Evolutionary conservation across 2,797 vertebrate species (phyloP), one percentile per base, ranked within the genome.

Genomic region (Molossus alvarezi): DNA sequence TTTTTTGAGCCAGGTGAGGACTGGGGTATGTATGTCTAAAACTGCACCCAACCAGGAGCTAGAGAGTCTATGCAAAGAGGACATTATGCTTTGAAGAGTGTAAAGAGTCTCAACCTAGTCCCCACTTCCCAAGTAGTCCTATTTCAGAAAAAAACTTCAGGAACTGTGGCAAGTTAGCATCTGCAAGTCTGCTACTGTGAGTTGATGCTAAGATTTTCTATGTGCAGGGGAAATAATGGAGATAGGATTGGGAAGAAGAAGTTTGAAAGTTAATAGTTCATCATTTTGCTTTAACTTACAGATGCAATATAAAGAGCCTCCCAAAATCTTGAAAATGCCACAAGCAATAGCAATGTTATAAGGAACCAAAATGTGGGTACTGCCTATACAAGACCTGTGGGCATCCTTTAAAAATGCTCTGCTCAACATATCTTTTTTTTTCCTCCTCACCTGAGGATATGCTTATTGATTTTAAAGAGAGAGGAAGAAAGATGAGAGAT

Each of bases 141-240:
- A 25, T 87, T 81, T 72, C 69, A 95, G 79, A 82, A 86, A 86
- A 76, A 12, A 41, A 65, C 37, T 64, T 91, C 33, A 72, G 41
- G n/a, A 69, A 45, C n/a, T 72, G 5, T n/a, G 23, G 6, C 29
- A 69, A 90, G 5, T 7, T 67, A 65, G 41, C 10, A 10, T 27
- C 75, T 57, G 20, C 12, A 51, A 72, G 17, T 27, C 76, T 33
- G 9, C 55, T 55, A 25, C 3, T 81, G 27, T n/a, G 2, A 72
- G 7, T 1, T 17, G 65, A 87, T 84, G 1, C 17, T 91, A 37
- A 58, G 6, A 15, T 85, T 82, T 96, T 81, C 45, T 75, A 18
- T 53, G 64, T 76, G 15, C 3, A 51, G 45, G 3, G 21, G 20
- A 92, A 95, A 67, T 51, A 23, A 55, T 65, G 60, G 71, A 14